These are phyloP conservation scores for Prolemur simus DNA, from an alignment of 2,113 vertebrate species.

Conservation along the genomic window DNA sequence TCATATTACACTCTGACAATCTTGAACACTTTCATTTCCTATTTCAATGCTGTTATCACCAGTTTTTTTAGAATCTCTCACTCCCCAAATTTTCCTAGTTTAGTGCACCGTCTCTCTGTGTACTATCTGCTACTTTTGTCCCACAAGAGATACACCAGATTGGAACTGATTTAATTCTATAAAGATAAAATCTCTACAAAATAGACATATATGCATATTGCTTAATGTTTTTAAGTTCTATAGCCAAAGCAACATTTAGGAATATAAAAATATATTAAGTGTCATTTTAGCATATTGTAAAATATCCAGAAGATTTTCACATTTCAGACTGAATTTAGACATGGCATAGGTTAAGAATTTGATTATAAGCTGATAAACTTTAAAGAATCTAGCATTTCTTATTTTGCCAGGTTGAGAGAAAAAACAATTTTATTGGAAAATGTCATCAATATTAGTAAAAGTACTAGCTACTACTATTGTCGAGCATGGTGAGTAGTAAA, in stretches of 20 bases:
- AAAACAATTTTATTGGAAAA: neutral
- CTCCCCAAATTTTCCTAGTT: neutral
- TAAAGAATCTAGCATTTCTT: conserved; percentile 23
- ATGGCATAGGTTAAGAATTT: neutral
- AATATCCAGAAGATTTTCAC: neutral
- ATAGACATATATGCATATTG: neutral
- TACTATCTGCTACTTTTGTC: neutral
- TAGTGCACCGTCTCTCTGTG: neutral
- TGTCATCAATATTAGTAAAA: neutral
- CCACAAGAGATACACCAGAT: neutral
- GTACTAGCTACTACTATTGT: neutral
- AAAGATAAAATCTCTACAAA: conserved; percentile 40
- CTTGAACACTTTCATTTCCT: neutral
- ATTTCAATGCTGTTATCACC: neutral
- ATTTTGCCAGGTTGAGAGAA: conserved; percentile 6
- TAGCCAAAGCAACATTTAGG: neutral
- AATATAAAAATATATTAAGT: neutral
- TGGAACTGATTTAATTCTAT: conserved; percentile 5
- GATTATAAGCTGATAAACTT: neutral
- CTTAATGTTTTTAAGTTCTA: neutral
- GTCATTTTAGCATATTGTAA: neutral
- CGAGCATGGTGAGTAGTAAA: neutral
- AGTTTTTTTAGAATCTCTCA: neutral
- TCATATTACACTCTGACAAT: neutral
- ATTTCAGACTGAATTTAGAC: conserved; percentile 24